Evolutionary conservation across 2,888 invertebrate genomes (phyloP).

Genomic region (Rhamphomyia laevipes): DNA sequence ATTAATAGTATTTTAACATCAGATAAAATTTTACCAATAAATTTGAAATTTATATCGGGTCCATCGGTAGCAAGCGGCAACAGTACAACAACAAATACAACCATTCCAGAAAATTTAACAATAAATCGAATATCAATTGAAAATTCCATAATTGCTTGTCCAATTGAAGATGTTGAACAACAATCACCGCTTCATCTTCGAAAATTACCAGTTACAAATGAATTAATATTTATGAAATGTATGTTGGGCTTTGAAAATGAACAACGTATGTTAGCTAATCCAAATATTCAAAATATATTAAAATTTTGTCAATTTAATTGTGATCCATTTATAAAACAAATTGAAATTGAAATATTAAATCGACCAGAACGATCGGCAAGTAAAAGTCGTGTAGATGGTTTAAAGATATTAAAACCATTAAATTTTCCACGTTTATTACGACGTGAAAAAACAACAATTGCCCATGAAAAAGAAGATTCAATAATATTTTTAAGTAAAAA

Average conservation of each 20-base stretch:
- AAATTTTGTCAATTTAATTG: slow-evolving; percentile 38
- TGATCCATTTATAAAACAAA: slow-evolving; percentile 34
- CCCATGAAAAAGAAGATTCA: slow-evolving; percentile 50
- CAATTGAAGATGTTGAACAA: slow-evolving; percentile 40
- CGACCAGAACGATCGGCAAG: slow-evolving; percentile 34
- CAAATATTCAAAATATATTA: slow-evolving; percentile 35
- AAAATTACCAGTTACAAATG: slow-evolving; percentile 38
- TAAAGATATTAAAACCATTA: slow-evolving; percentile 42
- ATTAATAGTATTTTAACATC: slow-evolving; percentile 29
- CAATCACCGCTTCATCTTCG: slow-evolving; percentile 39
- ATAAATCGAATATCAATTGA: slow-evolving; percentile 31
- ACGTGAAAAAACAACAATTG: slow-evolving; percentile 35
- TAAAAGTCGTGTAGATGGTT: slow-evolving; percentile 44
- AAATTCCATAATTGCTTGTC: slow-evolving; percentile 40
- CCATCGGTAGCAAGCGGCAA: slow-evolving; percentile 21
- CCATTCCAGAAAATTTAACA: slow-evolving; percentile 33
- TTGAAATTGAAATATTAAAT: slow-evolving; percentile 33
- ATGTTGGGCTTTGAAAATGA: slow-evolving; percentile 35
- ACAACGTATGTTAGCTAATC: slow-evolving; percentile 36
- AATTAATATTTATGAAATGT: slow-evolving; percentile 32
- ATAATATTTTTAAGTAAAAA: slow-evolving; percentile 56
- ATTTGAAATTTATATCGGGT: slow-evolving; percentile 34
- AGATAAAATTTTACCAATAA: slow-evolving; percentile 29
- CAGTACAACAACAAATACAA: slow-evolving; percentile 5
- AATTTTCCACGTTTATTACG: slow-evolving; percentile 33